Evolutionary conservation across 1,140 invertebrate species (phyloP).

Genomic region (Trachymyrmex cornetzi): DNA sequence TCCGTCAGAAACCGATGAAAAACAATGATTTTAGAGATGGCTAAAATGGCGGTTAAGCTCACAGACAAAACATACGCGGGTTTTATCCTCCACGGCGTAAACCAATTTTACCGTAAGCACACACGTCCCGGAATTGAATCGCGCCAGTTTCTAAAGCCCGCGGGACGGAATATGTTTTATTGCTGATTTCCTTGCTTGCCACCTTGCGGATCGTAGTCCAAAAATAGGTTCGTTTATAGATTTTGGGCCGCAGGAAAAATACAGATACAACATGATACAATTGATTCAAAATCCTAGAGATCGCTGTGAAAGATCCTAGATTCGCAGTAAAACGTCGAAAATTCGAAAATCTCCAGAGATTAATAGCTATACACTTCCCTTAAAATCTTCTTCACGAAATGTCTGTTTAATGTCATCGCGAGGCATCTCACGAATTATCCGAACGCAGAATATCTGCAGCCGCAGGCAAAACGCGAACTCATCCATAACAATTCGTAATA

Average conservation of each 20-base stretch:
- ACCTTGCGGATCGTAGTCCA: background rate
- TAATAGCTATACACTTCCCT: background rate
- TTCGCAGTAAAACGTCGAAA: background rate
- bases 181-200: conserved; percentile 42
- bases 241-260: conserved; percentile 7
- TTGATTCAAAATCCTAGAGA: background rate
- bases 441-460: background rate
- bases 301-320: background rate
- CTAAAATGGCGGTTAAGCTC: conserved; percentile 37
- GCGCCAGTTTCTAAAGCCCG: conserved; percentile 47
- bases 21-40: conserved; percentile 28
- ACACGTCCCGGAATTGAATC: conserved; percentile 50
- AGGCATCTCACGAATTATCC: conserved; percentile 8
- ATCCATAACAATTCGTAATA: conserved; percentile 51
- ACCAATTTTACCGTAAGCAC: conserved; percentile 59
- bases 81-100: conserved; percentile 50
- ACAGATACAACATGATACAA: background rate
- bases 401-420: conserved; percentile 10
- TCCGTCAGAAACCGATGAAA: conserved; percentile 35
- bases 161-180: conserved; percentile 53
- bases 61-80: conserved; percentile 30
- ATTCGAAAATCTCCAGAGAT: background rate
- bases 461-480: background rate
- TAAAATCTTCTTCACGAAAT: background rate
- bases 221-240: background rate